These are phyloP conservation scores for Staurois parvus DNA, from an alignment of 2,797 vertebrate species.

Conservation along the genomic window DNA sequence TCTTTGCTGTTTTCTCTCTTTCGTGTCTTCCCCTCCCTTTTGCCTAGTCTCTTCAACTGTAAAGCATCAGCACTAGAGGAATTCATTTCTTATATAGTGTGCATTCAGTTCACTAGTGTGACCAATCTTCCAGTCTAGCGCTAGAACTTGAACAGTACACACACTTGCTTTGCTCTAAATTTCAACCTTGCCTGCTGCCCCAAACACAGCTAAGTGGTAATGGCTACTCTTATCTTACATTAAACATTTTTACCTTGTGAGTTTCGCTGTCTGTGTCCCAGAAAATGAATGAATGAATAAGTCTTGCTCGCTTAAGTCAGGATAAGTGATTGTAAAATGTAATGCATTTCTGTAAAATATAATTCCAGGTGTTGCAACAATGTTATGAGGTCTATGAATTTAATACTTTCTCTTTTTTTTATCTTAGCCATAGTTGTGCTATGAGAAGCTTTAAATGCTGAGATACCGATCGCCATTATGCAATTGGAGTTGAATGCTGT, in stretches of 20 bases:
- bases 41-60: too few relatives aligned
- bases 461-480: constrained; percentile 11
- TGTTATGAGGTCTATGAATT: constrained; percentile 47
- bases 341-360: constrained; percentile 66
- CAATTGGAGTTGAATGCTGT: background rate
- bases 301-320: constrained; percentile 70
- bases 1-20: too few relatives aligned
- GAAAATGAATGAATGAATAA: constrained; percentile 68
- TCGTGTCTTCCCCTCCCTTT: too few relatives aligned
- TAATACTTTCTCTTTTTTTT: background rate
- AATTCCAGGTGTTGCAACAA: constrained; percentile 65
- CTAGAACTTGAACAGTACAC: too few relatives aligned
- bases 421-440: constrained; percentile 7
- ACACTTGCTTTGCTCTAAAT: background rate
- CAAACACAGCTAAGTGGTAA: background rate
- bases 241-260: constrained; percentile 65
- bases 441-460: constrained; percentile 6
- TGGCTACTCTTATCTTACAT: background rate
- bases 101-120: too few relatives aligned
- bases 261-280: constrained; percentile 72
- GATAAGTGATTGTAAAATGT: constrained; percentile 71
- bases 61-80: too few relatives aligned
- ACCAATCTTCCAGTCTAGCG: too few relatives aligned
- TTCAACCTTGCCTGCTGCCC: background rate
- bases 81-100: too few relatives aligned